Base-by-base conservation (phyloP, 37 sponge, comb jelly and placozoan genomes). In the Axinella damicornis region DNA sequence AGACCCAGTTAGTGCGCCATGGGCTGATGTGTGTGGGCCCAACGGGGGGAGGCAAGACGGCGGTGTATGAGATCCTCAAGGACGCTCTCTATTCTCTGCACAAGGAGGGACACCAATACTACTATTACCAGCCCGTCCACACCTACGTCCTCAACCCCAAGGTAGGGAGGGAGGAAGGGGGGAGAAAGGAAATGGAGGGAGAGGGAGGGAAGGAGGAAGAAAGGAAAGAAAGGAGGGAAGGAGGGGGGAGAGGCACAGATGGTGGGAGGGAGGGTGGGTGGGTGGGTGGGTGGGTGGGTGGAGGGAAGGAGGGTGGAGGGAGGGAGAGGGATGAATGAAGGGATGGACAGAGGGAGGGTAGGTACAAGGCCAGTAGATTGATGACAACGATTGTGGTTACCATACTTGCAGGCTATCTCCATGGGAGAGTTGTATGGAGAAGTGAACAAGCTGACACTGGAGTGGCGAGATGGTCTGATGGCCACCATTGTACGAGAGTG, bases 371-470 rank as follows among this genome's bases (percentile, higher is more conserved):
- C n/a, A n/a, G n/a, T n/a, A n/a, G n/a, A n/a, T n/a, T n/a, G n/a
- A n/a, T n/a, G n/a, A n/a, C n/a, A n/a, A n/a, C n/a, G n/a, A n/a
- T n/a, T n/a, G n/a, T n/a, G n/a, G n/a, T n/a, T n/a, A 24, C 36
- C 9, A 37, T 55, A 5, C 32, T 53, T 19, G 16, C 55, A 92
- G 91, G 71, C 95, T 64, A 93, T 98, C 6, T 80, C 80, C 19
- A 98, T 98, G 99, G 99, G 99, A 17, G 99, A 98, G 68, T 77
- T 98, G 79, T 98, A 98, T 84, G 99, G 99, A 5, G 99, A 98
- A 71, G 89, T 98, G 53, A 96, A 98, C 86, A 86, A 90, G 41
- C 80, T 96, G 57, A 98, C 99, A 5, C 68, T 96, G 76, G 99
- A 98, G 80, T 98, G 99, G 99, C 90, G 86, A 33, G 99, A 98